Evolutionary conservation across 2,888 invertebrate species (phyloP).

Genomic region (Chrysina gloriosa): DNA sequence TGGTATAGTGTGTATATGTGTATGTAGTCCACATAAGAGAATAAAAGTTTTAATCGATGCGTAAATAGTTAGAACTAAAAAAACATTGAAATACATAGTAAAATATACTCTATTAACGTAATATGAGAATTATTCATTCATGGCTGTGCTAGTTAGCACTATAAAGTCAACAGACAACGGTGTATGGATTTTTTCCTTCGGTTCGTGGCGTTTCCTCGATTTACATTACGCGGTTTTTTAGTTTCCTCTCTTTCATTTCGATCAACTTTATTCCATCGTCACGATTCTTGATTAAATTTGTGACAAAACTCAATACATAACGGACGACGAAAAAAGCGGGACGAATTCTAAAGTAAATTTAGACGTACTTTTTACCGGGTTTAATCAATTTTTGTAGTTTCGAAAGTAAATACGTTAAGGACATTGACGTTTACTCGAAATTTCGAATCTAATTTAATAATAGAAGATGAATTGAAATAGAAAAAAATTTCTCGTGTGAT

Average conservation of each 20-base stretch:
- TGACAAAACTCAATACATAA: constrained; percentile 33
- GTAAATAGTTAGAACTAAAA: no score
- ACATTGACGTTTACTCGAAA: constrained; percentile 14
- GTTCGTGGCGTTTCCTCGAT: background rate
- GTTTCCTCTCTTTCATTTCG: constrained; percentile 8
- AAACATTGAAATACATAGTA: no score
- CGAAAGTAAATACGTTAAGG: background rate
- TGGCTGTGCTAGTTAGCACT: background rate
- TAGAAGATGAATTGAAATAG: constrained; percentile 2
- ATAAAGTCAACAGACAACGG: constrained; percentile 4
- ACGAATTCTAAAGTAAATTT: constrained; percentile 40
- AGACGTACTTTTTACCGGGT: constrained; percentile 35
- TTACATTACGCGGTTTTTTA: background rate
- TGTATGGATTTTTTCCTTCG: constrained; percentile 4
- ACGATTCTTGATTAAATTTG: constrained; percentile 31
- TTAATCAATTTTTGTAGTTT: constrained; percentile 37
- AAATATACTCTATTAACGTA: no score
- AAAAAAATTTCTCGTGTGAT: constrained; percentile 14
- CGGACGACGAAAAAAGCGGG: constrained; percentile 31
- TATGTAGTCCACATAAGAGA: no score
- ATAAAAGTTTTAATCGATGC: no score
- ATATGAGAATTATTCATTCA: background rate
- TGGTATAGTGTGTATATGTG: no score
- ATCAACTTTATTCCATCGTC: constrained; percentile 25
- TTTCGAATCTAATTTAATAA: constrained; percentile 32